Base-by-base conservation (phyloP, 30 jellyfish, hydroid and myxozoan genomes). In the Turritopsis dohrnii region DNA sequence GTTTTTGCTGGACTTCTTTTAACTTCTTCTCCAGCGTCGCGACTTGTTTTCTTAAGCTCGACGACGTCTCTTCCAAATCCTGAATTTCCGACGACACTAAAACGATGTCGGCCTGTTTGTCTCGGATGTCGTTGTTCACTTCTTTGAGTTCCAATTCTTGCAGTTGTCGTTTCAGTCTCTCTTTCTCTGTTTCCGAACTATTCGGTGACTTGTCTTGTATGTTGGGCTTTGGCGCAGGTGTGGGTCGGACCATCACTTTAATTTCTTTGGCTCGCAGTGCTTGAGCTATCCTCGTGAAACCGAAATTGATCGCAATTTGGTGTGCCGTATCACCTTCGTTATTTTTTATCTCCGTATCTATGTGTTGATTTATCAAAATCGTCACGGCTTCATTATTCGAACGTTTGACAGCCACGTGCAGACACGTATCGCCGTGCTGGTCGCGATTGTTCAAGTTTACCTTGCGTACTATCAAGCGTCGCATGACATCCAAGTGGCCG, bases 341-440 rank as follows among this genome's bases (percentile, higher is more conserved):
- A 23, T 81, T 81, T 19, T 66, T 54, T 21, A 81, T 81, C 21
- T 81, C 84, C 25, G 66, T 66, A 24, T 66, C 88, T 19, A 23
- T 66, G 88, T 66, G 21, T 20, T 27, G 24, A 8, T 25, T 66
- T 0, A 81, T 16, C 66, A 54, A 24, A 7, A 81, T n/a, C 16
- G 28, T 25, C 28, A 66, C 85, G 17, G 71, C 66, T 26, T 81
- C 74, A 81, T 21, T 60, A 20, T 81, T 52, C 23, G 85, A 21
- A 88, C 66, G 54, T 85, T n/a, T 66, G 24, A 81, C 88, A 21
- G 88, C 88, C 25, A 81, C 26, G 25, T 81, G 88, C 17, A 81
- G 52, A 28, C 66, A 31, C 66, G 88, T 81, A 30, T 81, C 54
- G 52, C 88, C 88, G 23, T 81, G 73, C 29, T 66, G 84, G 29